Conservation (phyloP, 2,113 vertebrate genomes). For the Vulpes vulpes region DNA sequence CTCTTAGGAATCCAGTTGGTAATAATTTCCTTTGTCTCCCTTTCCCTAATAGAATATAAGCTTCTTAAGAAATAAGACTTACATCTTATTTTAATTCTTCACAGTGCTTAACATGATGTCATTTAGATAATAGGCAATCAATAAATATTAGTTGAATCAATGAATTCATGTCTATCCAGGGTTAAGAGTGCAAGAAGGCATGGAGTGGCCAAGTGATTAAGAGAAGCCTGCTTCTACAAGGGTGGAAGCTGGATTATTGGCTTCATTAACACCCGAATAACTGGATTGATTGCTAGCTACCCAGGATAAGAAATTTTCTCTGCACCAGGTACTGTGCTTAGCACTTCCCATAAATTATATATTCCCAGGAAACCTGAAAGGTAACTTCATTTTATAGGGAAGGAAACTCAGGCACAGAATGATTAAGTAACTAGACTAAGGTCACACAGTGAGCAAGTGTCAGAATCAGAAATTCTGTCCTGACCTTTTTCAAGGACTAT, state of each 20-base stretch:
- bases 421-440: background rate
- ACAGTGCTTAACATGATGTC: background rate
- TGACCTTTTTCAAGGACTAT: background rate
- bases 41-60: background rate
- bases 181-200: slow-evolving; percentile 42
- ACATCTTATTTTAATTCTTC: slow-evolving; percentile 45
- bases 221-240: background rate
- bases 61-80: slow-evolving; percentile 35
- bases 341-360: background rate
- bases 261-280: slow-evolving; percentile 41
- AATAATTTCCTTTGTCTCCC: slow-evolving; percentile 32
- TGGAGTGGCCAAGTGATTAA: background rate
- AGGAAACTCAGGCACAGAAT: background rate
- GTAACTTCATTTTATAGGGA: slow-evolving; percentile 15
- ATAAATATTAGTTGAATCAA: slow-evolving; percentile 62
- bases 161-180: background rate
- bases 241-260: background rate
- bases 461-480: background rate
- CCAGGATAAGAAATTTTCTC: slow-evolving; percentile 18
- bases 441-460: background rate
- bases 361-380: slow-evolving; percentile 38
- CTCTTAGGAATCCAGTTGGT: background rate
- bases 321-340: background rate
- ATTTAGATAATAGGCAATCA: slow-evolving; percentile 51
- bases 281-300: background rate